These are phyloP conservation scores for Berghia stephanieae DNA, from an alignment of 1,140 invertebrate species.

Conservation along the genomic window DNA sequence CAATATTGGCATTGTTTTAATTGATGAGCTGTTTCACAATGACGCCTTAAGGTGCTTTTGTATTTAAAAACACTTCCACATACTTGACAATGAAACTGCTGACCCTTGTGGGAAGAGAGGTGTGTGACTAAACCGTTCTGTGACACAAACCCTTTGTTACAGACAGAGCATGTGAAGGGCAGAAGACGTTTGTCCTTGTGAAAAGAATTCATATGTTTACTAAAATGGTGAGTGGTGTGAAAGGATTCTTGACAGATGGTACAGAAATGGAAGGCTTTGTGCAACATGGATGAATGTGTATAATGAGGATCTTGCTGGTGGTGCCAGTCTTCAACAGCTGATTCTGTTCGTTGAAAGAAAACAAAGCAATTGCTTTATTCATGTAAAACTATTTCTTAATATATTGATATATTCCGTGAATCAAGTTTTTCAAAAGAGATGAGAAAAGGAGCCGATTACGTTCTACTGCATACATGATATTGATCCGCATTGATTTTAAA, in stretches of 20 bases:
- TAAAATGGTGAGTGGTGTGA: background rate
- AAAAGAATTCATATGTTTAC: constrained; percentile 18
- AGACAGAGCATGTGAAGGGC: constrained; percentile 23
- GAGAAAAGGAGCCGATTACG: too few species aligned
- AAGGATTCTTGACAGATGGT: background rate
- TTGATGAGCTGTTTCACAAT: constrained; percentile 23
- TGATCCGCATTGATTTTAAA: too few species aligned
- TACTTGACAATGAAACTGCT: constrained; percentile 13
- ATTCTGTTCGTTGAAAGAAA: background rate
- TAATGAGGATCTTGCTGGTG: background rate
- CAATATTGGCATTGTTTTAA: constrained; percentile 28
- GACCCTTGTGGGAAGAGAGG: constrained; percentile 1
- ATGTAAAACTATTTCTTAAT: background rate
- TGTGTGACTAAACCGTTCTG: constrained; percentile 10
- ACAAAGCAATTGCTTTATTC: background rate
- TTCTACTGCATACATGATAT: too few species aligned
- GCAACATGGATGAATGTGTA: background rate
- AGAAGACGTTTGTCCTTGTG: constrained; percentile 18
- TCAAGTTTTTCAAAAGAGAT: background rate
- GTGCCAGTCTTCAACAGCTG: background rate
- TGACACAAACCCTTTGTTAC: constrained; percentile 8
- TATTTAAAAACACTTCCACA: constrained; percentile 28
- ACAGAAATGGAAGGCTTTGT: background rate
- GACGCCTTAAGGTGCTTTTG: constrained; percentile 20
- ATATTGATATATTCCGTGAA: background rate